phyloP scores from a whole-genome alignment of 2,888 invertebrate species.

The Cephus nigrinus region DNA sequence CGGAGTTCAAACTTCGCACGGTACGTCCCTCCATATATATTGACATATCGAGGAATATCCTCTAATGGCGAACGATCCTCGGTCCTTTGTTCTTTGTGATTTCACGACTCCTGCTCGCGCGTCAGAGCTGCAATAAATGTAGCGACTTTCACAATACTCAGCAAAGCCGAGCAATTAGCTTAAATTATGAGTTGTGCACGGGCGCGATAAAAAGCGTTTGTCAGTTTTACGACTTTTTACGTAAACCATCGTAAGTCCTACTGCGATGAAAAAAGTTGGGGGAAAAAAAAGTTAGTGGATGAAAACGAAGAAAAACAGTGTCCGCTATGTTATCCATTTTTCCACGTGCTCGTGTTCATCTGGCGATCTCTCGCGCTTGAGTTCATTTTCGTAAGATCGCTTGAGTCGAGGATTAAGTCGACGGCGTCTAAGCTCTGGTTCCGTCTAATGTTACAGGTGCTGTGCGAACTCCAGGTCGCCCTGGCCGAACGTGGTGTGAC shows the following conservation, averaged over 20 bases:
- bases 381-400: not conserved
- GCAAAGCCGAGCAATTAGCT: constrained; percentile 28
- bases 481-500: constrained; percentile 62
- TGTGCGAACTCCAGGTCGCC: constrained; percentile 77
- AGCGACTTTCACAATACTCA: constrained; percentile 36
- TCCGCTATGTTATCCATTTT: not conserved
- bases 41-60: constrained; percentile 19
- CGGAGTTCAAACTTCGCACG: constrained; percentile 72
- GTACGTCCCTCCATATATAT: constrained; percentile 53
- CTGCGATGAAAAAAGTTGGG: not conserved
- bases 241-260: constrained; percentile 18
- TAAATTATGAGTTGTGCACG: constrained; percentile 24
- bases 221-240: constrained; percentile 48
- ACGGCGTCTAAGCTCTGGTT: not conserved
- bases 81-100: constrained; percentile 26
- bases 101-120: not conserved
- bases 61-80: constrained; percentile 23
- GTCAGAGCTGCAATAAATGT: not conserved
- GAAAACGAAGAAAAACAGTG: not conserved
- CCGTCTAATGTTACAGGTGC: constrained; percentile 64
- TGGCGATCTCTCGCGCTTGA: not conserved
- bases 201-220: constrained; percentile 34
- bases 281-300: not conserved
- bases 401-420: not conserved
- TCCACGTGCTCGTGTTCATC: not conserved